A percentile compares a stretch with the other conserved stretches of the same genome.
Conservation (phyloP, 2,888 invertebrate genomes). For the Trissonchulus sp. region DNA sequence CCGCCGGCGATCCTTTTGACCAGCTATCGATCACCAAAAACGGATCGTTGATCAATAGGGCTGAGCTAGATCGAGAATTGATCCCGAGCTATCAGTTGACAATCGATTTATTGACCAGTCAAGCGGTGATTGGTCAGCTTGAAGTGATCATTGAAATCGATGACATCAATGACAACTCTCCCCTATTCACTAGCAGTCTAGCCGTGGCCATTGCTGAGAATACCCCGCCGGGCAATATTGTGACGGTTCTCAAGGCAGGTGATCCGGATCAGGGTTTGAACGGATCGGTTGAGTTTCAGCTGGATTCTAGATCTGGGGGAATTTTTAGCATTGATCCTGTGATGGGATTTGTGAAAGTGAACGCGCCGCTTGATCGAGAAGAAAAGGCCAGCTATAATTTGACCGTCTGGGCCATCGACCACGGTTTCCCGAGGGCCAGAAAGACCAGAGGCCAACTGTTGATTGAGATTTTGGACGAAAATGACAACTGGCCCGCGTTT, state of each 20-base stretch:
- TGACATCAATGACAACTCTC: constrained; percentile 93
- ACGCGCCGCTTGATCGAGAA: constrained; percentile 79
- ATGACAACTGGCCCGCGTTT: constrained; percentile 81
- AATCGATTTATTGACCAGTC: not conserved
- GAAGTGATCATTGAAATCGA: constrained; percentile 77
- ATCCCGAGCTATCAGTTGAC: not conserved
- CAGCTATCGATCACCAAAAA: not conserved
- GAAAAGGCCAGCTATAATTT: constrained; percentile 68
- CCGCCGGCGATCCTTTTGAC: not conserved
- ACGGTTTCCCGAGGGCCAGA: constrained; percentile 73
- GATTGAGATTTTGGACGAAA: constrained; percentile 74
- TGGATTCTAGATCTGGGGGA: constrained; percentile 59
- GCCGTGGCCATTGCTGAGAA: constrained; percentile 60
- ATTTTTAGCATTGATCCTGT: constrained; percentile 75
- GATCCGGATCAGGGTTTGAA: constrained; percentile 55
- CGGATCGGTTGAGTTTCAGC: constrained; percentile 74
- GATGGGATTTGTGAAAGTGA: constrained; percentile 76
- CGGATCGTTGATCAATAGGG: not conserved
- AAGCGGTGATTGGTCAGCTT: constrained; percentile 47
- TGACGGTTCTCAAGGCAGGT: not conserved
- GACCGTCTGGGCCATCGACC: constrained; percentile 72
- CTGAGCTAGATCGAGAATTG: not conserved
- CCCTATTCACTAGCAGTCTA: constrained; percentile 75
- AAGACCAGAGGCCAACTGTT: constrained; percentile 65
- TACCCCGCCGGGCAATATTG: constrained; percentile 7